Evolutionary conservation across 2,888 invertebrate genomes (phyloP).

Genomic region (Oscheius myriophilus): DNA sequence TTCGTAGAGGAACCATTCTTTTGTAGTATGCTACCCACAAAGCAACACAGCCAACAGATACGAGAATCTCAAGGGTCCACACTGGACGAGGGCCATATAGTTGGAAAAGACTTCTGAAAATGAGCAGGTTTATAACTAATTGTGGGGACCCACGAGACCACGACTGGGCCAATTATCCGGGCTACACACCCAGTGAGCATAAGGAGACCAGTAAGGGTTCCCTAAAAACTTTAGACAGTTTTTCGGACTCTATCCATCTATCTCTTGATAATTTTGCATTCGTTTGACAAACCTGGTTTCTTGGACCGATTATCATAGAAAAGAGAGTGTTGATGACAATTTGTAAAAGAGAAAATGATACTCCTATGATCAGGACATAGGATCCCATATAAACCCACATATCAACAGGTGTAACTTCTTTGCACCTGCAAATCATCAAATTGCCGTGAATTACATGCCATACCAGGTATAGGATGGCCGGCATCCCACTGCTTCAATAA

Average conservation of each 20-base stretch:
- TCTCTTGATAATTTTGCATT: no score
- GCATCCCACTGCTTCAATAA: constrained; percentile 38
- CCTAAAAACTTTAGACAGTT: constrained; percentile 23
- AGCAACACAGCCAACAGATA: constrained; percentile 27
- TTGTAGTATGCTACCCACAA: constrained; percentile 46
- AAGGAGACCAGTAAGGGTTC: constrained; percentile 60
- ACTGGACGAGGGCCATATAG: constrained; percentile 35
- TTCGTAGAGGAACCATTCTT: constrained; percentile 49
- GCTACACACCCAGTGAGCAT: constrained; percentile 53
- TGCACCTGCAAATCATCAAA: constrained; percentile 22
- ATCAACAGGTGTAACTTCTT: constrained; percentile 34
- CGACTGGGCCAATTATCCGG: constrained; percentile 52
- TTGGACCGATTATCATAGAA: constrained; percentile 72
- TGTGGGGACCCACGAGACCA: constrained; percentile 38
- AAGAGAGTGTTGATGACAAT: constrained; percentile 71
- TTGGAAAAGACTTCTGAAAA: constrained; percentile 18
- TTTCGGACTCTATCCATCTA: neutral
- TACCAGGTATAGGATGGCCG: constrained; percentile 36
- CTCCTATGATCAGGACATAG: constrained; percentile 62
- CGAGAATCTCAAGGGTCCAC: constrained; percentile 45
- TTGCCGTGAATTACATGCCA: neutral
- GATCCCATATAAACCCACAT: constrained; percentile 52
- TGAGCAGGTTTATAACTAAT: neutral
- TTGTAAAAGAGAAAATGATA: constrained; percentile 71
- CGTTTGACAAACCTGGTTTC: constrained; percentile 69